Evolutionary conservation across 2,797 vertebrate species (phyloP), one percentile per base, ranked within the genome.

Genomic region (Pseudopleuronectes americanus): DNA sequence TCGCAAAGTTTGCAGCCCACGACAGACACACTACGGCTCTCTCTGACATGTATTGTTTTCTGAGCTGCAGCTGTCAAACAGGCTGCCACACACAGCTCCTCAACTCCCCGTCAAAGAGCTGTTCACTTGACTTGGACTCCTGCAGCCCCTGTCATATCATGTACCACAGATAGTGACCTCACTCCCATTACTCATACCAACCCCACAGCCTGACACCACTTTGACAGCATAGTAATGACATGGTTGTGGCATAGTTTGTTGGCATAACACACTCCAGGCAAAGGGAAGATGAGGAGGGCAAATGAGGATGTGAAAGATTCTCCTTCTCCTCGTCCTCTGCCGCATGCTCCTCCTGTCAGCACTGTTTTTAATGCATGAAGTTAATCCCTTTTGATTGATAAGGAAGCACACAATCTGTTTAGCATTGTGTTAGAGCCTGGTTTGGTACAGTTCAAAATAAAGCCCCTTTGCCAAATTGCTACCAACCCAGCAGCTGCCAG

Each of bases 141-240:
- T 81, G 80, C 77, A 85, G 86, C 76, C 79, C 68, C 80, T 89
- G 82, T 89, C 90, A 92, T 90, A 90, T 92, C 88, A 88, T 87
- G 84, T 84, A 76, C 77, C 84, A 33, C 91, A 91, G 87, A 89
- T 85, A 83, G 82, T 91, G 87, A 92, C 90, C 88, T 89, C 84
- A 80, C 86, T 87, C 88, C 84, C 89, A 90, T 93, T 90, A 87
- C 86, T 89, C 87, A 87, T 74, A 85, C 72, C 80, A 81, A 76
- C 83, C 87, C 82, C 82, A 63, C 75, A 71, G 77, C 79, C 87
- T 87, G 83, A 91, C 89, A 90, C 64, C 77, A 55, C 86, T 85
- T 80, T 92, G 87, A 90, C 87, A 93, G 88, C 74, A 64, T 81
- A 77, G 84, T 87, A 89, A 85, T 88, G 86, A 89, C 79, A 86